Evolutionary conservation across 2,888 invertebrate genomes (phyloP), one percentile per base, ranked within the genome.

Genomic region (Xylota sylvarum): DNA sequence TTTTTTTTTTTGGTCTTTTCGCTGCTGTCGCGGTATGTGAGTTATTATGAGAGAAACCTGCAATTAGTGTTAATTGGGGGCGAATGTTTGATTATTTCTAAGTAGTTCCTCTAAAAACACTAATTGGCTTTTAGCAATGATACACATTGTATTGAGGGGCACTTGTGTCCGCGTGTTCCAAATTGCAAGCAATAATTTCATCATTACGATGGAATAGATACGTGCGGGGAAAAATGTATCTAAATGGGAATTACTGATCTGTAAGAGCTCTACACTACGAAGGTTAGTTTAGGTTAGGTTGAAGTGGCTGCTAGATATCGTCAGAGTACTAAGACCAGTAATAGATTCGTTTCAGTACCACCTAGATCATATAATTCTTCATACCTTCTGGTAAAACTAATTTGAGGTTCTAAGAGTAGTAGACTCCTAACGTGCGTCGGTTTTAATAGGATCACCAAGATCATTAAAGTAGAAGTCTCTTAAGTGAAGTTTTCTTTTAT

Each of bases 41-140:
- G 37, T 65, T 69, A 30, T 40, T 58, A 23, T 30, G 23, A 58
- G 4, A 23, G 7, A 46, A 14, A 55, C 37, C 30, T 52, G 74
- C 58, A 85, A 85, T 85, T 85, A 85, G 76, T 77, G 81, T 85
- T 85, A 85, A 85, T 85, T 85, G 85, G 85, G 14, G 43, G 27
- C 46, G 43, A 74, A 30, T 70, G n/a, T 52, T 76, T 65, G 81
- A 85, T 70, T 69, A 80, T 60, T 69, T 50, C 43, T 40, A 48
- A 14, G 43, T 32, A 56, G 32, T 58, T 65, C 32, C 40, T 10
- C 37, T 56, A 37, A 56, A 76, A 52, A 32, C 65, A 55, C 48
- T 81, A 85, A 85, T 85, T 81, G 81, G 81, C 43, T 77, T 14
- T 43, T 5, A 43, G 6, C 35, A 7, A n/a, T 37, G 35, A 30